Percentiles rank a stretch among this genome's conserved stretches.
phyloP scores from a whole-genome alignment of 2,888 invertebrate species.

The Octodonta nipae region DNA sequence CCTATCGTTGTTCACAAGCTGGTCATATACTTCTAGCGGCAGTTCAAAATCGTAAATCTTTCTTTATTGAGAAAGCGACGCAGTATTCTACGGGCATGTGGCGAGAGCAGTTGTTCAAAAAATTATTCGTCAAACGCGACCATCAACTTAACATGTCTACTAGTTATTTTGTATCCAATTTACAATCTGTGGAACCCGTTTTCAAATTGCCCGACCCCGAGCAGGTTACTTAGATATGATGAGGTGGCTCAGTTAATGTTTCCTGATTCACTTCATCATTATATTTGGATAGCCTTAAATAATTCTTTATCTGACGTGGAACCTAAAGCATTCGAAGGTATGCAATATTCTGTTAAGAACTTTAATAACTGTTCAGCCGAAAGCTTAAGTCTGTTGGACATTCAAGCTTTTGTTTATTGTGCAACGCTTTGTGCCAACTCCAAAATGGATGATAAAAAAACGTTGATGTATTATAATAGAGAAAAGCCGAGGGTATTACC shows the following conservation, averaged over 20 bases:
- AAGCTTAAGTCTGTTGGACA: constrained; percentile 63
- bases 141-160: constrained; percentile 47
- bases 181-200: constrained; percentile 41
- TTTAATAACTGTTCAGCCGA: constrained; percentile 56
- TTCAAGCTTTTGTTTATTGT: constrained; percentile 68
- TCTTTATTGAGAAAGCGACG: constrained; percentile 43
- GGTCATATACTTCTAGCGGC: constrained; percentile 59
- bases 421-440: constrained; percentile 46
- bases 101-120: constrained; percentile 55
- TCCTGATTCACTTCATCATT: constrained; percentile 65
- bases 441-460: constrained; percentile 41
- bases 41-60: constrained; percentile 43
- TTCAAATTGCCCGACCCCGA: constrained; percentile 51
- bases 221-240: constrained; percentile 56
- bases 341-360: constrained; percentile 51
- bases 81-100: constrained; percentile 54
- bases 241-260: constrained; percentile 52
- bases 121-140: constrained; percentile 50
- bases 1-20: constrained; percentile 60
- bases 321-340: constrained; percentile 51
- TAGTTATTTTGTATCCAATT: constrained; percentile 50
- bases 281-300: constrained; percentile 69
- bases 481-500: constrained; percentile 57
- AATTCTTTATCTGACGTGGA: constrained; percentile 40
- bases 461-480: constrained; percentile 37